These are phyloP conservation scores for Nomada hirtipes DNA, from an alignment of 2,888 invertebrate genomes.

Conservation along the genomic window DNA sequence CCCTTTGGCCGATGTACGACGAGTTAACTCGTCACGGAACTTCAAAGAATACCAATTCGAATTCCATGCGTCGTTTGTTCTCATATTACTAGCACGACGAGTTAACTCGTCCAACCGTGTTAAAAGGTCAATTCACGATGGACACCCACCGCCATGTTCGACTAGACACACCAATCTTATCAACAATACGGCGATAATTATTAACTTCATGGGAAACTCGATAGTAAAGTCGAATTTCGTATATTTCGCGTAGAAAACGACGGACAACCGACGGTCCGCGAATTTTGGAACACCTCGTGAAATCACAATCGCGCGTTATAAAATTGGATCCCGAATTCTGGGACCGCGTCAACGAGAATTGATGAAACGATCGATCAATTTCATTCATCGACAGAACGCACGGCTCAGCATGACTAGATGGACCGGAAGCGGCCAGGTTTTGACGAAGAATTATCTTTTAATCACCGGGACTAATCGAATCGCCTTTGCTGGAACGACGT, in stretches of 20 bases:
- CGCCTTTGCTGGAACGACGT: slow-evolving; percentile 1
- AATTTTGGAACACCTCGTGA: slow-evolving; percentile 76
- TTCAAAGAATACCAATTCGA: too few relatives aligned
- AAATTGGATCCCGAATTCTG: slow-evolving; percentile 2
- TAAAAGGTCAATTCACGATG: not conserved
- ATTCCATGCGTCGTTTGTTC: too few relatives aligned
- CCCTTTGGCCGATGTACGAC: too few relatives aligned
- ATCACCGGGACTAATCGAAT: slow-evolving; percentile 10
- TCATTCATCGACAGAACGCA: slow-evolving; percentile 50
- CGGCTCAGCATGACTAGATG: slow-evolving; percentile 72
- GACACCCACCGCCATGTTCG: slow-evolving; percentile 71
- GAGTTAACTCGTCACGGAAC: too few relatives aligned
- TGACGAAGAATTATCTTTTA: slow-evolving; percentile 7
- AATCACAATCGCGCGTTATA: slow-evolving; percentile 72
- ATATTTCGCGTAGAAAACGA: slow-evolving; percentile 31
- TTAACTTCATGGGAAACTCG: slow-evolving; percentile 51
- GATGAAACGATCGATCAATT: slow-evolving; percentile 44
- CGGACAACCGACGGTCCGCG: slow-evolving; percentile 38
- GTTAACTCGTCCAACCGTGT: too few relatives aligned
- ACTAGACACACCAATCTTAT: slow-evolving; percentile 81
- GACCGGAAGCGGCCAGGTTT: slow-evolving; percentile 55
- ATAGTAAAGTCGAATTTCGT: slow-evolving; percentile 37
- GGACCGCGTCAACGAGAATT: slow-evolving; percentile 24
- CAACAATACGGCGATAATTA: slow-evolving; percentile 73
- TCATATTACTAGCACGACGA: too few relatives aligned